These are phyloP conservation scores for Arvicanthis niloticus DNA, from an alignment of 2,113 vertebrate genomes.

Conservation along the genomic window DNA sequence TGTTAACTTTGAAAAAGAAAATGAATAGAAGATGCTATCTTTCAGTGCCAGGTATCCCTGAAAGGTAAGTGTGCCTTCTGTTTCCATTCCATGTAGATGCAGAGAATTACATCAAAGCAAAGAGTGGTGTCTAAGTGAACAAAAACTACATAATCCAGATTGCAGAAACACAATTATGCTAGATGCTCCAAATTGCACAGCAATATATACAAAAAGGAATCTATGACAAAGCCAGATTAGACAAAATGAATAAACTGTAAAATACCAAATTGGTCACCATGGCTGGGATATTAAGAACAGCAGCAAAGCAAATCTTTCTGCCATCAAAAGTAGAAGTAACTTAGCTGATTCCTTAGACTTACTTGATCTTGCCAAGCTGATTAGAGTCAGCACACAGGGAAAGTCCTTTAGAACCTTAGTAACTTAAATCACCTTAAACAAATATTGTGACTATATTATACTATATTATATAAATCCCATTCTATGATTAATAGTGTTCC, in stretches of 20 bases:
- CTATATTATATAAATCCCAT: slow-evolving; percentile 47
- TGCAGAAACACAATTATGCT: not conserved
- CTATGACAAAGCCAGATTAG: slow-evolving; percentile 56
- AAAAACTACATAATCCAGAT: not conserved
- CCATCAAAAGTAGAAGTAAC: slow-evolving; percentile 24
- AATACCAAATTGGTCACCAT: not conserved
- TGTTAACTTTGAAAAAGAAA: slow-evolving; percentile 42
- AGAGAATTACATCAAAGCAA: not conserved
- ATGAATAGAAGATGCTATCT: not conserved
- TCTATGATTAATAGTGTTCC: slow-evolving; percentile 9
- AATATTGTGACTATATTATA: slow-evolving; percentile 24
- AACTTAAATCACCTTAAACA: slow-evolving; percentile 41
- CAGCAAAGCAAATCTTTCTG: slow-evolving; percentile 57
- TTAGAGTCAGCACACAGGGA: not conserved
- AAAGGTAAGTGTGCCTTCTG: slow-evolving; percentile 16
- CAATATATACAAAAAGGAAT: not conserved
- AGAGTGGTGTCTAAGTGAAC: not conserved
- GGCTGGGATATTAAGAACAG: slow-evolving; percentile 15
- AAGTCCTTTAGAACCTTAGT: slow-evolving; percentile 6
- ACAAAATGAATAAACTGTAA: slow-evolving; percentile 53
- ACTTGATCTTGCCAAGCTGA: slow-evolving; percentile 39
- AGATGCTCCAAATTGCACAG: slow-evolving; percentile 6
- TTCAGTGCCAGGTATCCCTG: slow-evolving; percentile 36
- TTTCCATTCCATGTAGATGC: not conserved
- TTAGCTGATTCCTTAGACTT: slow-evolving; percentile 9